Base-by-base conservation (phyloP, 2,113 vertebrate genomes). In the Thalassarche chlororhynchos region DNA sequence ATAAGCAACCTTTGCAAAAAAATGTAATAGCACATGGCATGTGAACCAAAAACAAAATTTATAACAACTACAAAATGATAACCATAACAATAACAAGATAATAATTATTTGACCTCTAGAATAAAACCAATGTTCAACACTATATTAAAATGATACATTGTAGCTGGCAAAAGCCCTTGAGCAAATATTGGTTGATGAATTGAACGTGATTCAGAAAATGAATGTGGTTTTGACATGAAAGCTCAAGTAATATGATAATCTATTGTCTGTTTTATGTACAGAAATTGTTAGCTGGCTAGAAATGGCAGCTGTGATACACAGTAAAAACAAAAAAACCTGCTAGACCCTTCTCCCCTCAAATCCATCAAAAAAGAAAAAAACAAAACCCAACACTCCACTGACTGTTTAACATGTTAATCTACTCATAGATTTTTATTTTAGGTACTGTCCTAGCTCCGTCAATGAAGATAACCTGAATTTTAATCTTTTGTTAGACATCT, bases 391-490 rank as follows among this genome's bases (percentile, higher is more conserved):
- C 38, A 84, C 9, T 49, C 31, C 65, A 62, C 66, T 88, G 92
- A 66, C 47, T 96, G 57, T 72, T 98, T 98, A 97, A 97, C 87
- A 94, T 94, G 87, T 96, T 98, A 98, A 97, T 98, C 95, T 95
- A 66, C 78, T 69, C 78, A 97, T 92, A 93, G 97, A 98, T 98
- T 98, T 97, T 97, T 95, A 96, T 97, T 98, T 98, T 95, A 95
- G 93, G 85, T 97, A 98, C 86, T 95, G 84, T 95, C 89, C 91
- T 81, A 76, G 84, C 71, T 90, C 89, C 97, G 97, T 97, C 98
- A 98, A 98, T 98, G 97, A 97, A 95, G 94, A 98, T 90, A 98
- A 98, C 89, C 96, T 98, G 97, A 96, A 96, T 97, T 98, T 97
- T 98, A 98, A 98, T 98, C 87, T 98, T 98, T 97, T 96, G 82